Base-by-base conservation (phyloP, 2,797 vertebrate genomes). In the Pangasius krempfi region DNA sequence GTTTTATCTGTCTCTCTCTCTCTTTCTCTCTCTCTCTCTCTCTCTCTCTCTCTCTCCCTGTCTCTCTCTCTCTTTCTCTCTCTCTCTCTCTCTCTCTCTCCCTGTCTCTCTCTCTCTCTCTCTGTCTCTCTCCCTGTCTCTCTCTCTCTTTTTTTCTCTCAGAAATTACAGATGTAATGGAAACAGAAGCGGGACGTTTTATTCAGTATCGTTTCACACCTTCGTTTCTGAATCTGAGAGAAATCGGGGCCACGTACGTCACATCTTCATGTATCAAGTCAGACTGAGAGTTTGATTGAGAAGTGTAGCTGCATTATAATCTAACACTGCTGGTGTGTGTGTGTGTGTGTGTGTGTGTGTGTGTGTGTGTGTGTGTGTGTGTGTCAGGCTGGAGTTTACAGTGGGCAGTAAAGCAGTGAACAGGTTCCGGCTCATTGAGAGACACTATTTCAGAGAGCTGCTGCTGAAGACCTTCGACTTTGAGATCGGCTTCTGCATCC, bases 401-500 rank as follows among this genome's bases (percentile, higher is more conserved):
- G 97, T 98, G 88, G 97, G 97, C 86, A 95, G 97, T 89, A 97
- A 94, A 88, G 97, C 97, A 0, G 96, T 98, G 85, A 97, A 95
- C 88, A 96, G 95, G 89, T 97, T 98, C 88, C 95, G 97, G 62
- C 97, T 98, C 95, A 98, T 98, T 0, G 97, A 98, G 92, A 95
- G 97, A 27, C 97, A 98, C 93, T 98, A 97, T 89, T 98, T 98
- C 94, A 94, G 96, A 92, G 96, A 98, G 91, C 95, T 95, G 52
- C 94, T 97, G 70, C 96, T 98, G 89, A 98, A 98, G 93, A 98
- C 96, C 89, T 98, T 98, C 84, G 97, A 98, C 93, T 98, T 98
- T 92, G 97, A 98, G 93, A 98, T 98, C 25, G 97, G 97, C 86
- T 98, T 97, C 95, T 98, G 97, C 93, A 98, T 98, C 87, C 97